These are phyloP conservation scores for Indri indri DNA, from an alignment of 2,113 vertebrate species.

Conservation along the genomic window DNA sequence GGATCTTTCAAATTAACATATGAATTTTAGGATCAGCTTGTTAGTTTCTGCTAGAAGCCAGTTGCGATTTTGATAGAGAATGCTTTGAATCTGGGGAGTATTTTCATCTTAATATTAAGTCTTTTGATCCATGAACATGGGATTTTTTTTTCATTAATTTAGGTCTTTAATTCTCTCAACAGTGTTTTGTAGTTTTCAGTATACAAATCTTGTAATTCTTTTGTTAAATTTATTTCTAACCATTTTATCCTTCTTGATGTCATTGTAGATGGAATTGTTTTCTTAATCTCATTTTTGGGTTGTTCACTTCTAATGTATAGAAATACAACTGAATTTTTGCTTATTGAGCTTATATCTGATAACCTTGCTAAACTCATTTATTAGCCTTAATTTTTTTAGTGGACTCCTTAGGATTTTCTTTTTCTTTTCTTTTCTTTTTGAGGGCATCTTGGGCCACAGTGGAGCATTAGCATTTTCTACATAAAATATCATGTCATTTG, in stretches of 20 bases:
- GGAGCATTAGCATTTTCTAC: neutral
- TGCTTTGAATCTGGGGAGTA: neutral
- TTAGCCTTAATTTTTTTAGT: neutral
- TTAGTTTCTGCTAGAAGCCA: neutral
- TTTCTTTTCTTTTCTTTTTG: neutral
- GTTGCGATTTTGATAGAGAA: neutral
- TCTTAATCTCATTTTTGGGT: neutral
- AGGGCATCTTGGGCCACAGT: neutral
- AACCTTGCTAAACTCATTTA: neutral
- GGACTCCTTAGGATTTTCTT: neutral
- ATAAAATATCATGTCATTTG: neutral
- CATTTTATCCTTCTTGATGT: neutral
- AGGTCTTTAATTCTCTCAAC: neutral
- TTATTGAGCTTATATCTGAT: neutral
- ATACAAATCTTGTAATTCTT: neutral
- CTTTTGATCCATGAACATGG: neutral
- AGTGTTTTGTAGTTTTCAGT: neutral
- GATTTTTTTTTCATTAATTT: neutral
- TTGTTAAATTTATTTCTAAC: neutral
- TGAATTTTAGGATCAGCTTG: neutral
- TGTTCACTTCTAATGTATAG: neutral
- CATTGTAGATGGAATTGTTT: neutral
- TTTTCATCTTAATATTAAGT: neutral
- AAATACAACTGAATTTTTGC: neutral
- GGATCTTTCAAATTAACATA: neutral